Conservation (phyloP, 2,888 invertebrate species). For the Pyrrhosoma nymphula region DNA sequence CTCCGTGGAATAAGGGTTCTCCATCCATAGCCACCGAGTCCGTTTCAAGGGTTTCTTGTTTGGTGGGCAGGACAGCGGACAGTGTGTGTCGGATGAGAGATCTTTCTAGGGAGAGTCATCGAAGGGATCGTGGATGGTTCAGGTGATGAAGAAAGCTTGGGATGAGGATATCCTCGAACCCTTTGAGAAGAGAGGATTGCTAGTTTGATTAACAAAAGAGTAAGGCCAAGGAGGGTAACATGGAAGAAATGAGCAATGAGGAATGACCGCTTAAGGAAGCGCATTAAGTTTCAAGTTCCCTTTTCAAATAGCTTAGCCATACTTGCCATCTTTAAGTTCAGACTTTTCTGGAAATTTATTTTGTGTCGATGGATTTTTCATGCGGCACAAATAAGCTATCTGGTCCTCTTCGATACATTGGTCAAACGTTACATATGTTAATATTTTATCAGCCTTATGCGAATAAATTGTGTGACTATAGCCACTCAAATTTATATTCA, state of each 20-base stretch:
- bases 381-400: not conserved
- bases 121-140: not conserved
- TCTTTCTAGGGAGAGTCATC: not conserved
- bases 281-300: not conserved
- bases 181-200: not conserved
- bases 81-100: slow-evolving; percentile 59
- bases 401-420: no score
- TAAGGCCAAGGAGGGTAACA: not conserved
- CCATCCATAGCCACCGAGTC: not conserved
- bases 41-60: not conserved
- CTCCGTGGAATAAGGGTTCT: not conserved
- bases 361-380: not conserved
- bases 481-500: no score
- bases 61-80: slow-evolving; percentile 42
- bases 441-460: no score
- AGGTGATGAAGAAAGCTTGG: not conserved
- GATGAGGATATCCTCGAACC: not conserved
- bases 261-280: not conserved
- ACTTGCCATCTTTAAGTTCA: not conserved
- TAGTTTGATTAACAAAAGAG: not conserved
- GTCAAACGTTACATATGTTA: no score
- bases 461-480: no score
- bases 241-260: not conserved
- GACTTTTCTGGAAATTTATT: not conserved
- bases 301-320: not conserved